These are phyloP conservation scores for Rhopalosiphum padi DNA, from an alignment of 1,140 invertebrate genomes.

Conservation along the genomic window DNA sequence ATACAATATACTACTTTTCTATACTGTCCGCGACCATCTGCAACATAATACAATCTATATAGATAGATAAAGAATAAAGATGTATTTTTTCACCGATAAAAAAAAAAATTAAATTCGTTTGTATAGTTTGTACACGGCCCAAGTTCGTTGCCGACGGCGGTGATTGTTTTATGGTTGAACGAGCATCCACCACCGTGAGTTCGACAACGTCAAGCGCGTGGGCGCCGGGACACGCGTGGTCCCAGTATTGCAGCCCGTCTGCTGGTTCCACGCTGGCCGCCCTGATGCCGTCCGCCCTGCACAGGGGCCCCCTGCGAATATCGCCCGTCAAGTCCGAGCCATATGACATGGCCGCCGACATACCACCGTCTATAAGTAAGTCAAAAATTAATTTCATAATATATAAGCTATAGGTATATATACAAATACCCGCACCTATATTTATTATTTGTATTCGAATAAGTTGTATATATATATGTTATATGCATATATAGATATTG, in stretches of 20 bases:
- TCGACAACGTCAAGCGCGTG: slow-evolving; percentile 53
- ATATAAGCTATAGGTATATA: background rate
- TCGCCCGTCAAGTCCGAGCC: slow-evolving; percentile 54
- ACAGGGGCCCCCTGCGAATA: slow-evolving; percentile 54
- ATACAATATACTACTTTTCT: background rate
- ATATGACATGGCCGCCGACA: slow-evolving; percentile 54
- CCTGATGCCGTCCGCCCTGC: slow-evolving; percentile 57
- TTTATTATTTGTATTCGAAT: background rate
- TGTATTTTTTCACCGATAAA: background rate
- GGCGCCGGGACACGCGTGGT: slow-evolving; percentile 57
- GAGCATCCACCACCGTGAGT: slow-evolving; percentile 54
- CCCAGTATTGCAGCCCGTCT: slow-evolving; percentile 51
- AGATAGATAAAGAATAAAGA: background rate
- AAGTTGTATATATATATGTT: background rate
- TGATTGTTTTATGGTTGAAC: slow-evolving; percentile 51
- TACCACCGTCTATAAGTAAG: slow-evolving; percentile 57
- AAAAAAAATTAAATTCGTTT: slow-evolving; percentile 11
- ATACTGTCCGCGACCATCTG: background rate
- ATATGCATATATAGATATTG: no score
- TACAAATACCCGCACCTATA: background rate
- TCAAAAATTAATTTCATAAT: background rate
- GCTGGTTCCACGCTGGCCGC: slow-evolving; percentile 52
- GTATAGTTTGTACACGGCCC: slow-evolving; percentile 29
- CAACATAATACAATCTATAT: background rate
- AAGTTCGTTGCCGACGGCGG: slow-evolving; percentile 13